A percentile compares a stretch with the other conserved stretches of the same genome.
phyloP scores from a whole-genome alignment of 2,113 vertebrate species.

The Fukomys damarensis region DNA sequence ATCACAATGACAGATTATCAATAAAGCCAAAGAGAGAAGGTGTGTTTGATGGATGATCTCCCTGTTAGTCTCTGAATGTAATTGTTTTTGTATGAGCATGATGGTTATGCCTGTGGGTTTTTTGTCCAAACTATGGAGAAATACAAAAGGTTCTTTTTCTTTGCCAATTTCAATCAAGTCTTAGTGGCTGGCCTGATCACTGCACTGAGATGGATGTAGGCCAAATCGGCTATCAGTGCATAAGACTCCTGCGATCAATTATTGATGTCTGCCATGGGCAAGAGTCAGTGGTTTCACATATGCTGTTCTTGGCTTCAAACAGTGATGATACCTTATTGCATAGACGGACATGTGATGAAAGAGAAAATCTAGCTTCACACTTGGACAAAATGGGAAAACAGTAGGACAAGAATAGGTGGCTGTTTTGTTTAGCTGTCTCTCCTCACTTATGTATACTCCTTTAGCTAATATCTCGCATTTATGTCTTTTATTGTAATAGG shows the following conservation, averaged over 20 bases:
- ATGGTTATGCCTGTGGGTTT: not conserved
- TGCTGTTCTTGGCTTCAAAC: conserved; percentile 54
- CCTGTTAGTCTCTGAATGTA: not conserved
- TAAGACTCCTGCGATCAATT: conserved; percentile 65
- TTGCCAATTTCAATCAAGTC: not conserved
- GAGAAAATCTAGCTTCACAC: conserved; percentile 30
- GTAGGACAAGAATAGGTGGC: not conserved
- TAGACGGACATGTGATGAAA: not conserved
- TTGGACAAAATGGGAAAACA: not conserved
- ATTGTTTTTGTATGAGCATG: not conserved
- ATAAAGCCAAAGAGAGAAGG: conserved; percentile 23
- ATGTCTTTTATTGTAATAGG: conserved; percentile 31
- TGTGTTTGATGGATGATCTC: not conserved
- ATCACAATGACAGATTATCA: not conserved
- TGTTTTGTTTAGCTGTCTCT: not conserved
- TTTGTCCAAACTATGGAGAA: not conserved
- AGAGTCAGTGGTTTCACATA: conserved; percentile 53
- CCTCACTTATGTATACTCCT: not conserved
- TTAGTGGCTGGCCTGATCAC: not conserved
- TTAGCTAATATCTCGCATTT: not conserved
- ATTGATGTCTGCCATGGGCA: conserved; percentile 70
- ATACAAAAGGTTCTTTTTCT: not conserved
- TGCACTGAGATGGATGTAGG: not conserved
- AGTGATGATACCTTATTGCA: conserved; percentile 7
- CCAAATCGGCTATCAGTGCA: conserved; percentile 38